Evolutionary conservation across 2,113 vertebrate genomes (phyloP).

Genomic region (Actinemys pallida): DNA sequence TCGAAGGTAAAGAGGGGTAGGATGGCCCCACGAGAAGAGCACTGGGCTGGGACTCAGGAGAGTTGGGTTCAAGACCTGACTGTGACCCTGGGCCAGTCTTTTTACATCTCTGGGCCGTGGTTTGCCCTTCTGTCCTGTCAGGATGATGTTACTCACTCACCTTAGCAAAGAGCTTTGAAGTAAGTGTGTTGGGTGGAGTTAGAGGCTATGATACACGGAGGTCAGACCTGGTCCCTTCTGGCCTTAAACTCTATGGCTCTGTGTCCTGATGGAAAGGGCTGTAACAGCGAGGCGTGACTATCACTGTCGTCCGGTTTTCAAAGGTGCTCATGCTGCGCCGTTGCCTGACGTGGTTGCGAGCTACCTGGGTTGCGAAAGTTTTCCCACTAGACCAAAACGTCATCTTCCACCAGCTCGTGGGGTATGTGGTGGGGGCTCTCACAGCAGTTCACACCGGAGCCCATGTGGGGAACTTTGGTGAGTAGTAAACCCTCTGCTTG

Average conservation of each 20-base stretch:
- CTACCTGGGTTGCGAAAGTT: conserved; percentile 82
- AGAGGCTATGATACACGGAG: background rate
- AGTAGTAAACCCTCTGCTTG: background rate
- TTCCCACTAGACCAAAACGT: conserved; percentile 90
- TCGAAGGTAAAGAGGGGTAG: background rate
- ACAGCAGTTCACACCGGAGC: conserved; percentile 80
- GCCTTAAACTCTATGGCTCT: background rate
- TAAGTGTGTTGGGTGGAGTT: background rate
- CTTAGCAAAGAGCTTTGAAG: background rate
- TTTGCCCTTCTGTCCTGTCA: background rate
- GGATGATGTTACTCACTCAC: background rate
- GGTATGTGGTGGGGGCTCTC: conserved; percentile 80
- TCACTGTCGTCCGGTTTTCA: background rate
- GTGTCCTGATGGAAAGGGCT: background rate
- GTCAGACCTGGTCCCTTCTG: background rate
- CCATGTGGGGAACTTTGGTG: conserved; percentile 87
- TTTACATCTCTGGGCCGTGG: background rate
- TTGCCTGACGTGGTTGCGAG: conserved; percentile 86
- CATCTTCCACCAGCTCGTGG: conserved; percentile 88
- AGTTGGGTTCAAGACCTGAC: background rate
- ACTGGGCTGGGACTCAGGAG: background rate
- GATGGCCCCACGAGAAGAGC: no score
- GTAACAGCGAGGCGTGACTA: background rate
- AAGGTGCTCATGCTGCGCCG: conserved; percentile 90
- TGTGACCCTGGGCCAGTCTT: background rate